phyloP scores from a whole-genome alignment of 2,113 vertebrate genomes.

The Megaceryle maxima region DNA sequence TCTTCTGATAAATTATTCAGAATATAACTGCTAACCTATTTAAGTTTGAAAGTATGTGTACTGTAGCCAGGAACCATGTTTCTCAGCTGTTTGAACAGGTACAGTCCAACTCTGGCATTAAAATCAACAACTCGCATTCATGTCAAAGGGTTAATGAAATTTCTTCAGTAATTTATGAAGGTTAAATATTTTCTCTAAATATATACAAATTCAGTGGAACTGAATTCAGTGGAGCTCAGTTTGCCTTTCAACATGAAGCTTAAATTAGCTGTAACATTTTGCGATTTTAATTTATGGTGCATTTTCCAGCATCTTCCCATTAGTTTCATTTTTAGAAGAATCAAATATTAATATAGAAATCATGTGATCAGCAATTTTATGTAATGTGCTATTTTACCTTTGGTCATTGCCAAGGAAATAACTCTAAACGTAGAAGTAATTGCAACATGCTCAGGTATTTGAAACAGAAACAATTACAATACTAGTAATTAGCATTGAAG shows the following conservation, averaged over 20 bases:
- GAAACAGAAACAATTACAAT: neutral
- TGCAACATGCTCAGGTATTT: neutral
- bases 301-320: neutral
- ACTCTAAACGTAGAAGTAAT: neutral
- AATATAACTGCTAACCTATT: conserved; percentile 32
- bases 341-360: neutral
- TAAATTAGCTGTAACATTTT: neutral
- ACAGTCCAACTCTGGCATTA: neutral
- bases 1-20: conserved; percentile 41
- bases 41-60: neutral
- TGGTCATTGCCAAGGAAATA: neutral
- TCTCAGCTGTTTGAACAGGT: neutral
- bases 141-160: neutral
- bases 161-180: neutral
- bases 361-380: neutral
- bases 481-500: neutral
- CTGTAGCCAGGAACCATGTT: neutral
- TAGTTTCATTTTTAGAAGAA: neutral
- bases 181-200: neutral
- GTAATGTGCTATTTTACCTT: neutral
- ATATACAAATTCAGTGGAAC: neutral
- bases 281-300: neutral
- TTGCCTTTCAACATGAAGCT: neutral
- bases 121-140: neutral
- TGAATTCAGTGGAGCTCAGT: neutral